Evolutionary conservation across 92 coral and sea anemone genomes (phyloP).

Genomic region (Paramuricea clavata): DNA sequence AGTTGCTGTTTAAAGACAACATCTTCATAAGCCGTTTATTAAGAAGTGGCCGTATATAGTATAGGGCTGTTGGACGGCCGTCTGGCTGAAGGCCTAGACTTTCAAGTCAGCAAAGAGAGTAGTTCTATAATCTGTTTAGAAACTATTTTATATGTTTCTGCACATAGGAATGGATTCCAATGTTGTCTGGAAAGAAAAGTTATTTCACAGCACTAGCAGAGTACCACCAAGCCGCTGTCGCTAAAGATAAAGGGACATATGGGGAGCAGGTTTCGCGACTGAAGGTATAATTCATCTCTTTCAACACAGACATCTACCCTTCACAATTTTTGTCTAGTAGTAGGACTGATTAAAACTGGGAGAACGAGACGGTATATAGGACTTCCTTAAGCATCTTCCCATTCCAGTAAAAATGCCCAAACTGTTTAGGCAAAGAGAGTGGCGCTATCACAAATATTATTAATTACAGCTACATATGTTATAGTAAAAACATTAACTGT

Average conservation of each 20-base stretch:
- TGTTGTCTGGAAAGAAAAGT: constrained; percentile 81
- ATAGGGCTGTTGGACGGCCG: too few species aligned
- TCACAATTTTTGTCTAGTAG: too few species aligned
- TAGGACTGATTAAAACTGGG: too few species aligned
- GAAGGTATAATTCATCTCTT: constrained; percentile 84
- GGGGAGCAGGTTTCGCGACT: constrained; percentile 94
- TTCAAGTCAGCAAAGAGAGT: too few species aligned
- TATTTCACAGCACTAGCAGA: constrained; percentile 90
- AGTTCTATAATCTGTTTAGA: not conserved
- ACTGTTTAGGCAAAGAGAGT: not conserved
- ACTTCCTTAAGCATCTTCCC: not conserved
- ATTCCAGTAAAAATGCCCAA: not conserved
- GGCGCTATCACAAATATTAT: too few species aligned
- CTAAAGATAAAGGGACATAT: constrained; percentile 86
- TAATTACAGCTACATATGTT: too few species aligned
- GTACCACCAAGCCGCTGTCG: constrained; percentile 89
- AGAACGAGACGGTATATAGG: not conserved
- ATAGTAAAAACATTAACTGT: too few species aligned
- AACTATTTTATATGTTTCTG: constrained; percentile 5
- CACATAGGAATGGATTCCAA: constrained; percentile 83
- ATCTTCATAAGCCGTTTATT: too few species aligned
- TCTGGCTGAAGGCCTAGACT: too few species aligned
- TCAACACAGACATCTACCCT: too few species aligned
- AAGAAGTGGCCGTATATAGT: too few species aligned
- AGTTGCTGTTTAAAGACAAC: too few species aligned